Base-by-base conservation (phyloP, 35 echinoderm and acorn worm genomes). In the Apostichopus californicus region DNA sequence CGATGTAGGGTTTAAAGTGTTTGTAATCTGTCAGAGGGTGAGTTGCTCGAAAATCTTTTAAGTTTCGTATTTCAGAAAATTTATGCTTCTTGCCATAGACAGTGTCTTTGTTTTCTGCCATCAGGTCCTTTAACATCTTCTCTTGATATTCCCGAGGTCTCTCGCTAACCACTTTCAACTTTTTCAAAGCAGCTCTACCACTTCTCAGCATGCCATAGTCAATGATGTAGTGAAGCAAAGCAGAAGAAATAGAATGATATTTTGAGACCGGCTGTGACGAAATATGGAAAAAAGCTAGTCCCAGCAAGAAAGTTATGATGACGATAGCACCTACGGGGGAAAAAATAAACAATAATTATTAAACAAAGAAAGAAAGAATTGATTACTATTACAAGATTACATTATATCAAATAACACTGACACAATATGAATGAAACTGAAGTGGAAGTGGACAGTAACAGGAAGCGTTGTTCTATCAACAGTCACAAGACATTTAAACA, bases 1-100 rank as follows among this genome's bases (percentile, higher is more conserved):
- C 57, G 8, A 95, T 77, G 23, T 89, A 92, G 13, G 66, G 23
- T 6, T 79, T 86, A 22, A 92, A 95, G 77, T 95, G 94, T 4
- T 92, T 85, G 25, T 95, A 95, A 23, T 73, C 57, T 55, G 94
- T 95, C 57, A 95, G 59, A 22, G 94, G 94, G 86, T 95, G 94
- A 7, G 54, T 86, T 72, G 70, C 86, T 18, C 77, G 81, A 79
- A 95, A 95, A 14, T 95, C 84, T 14, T 92, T 84, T 21, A 86
- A 34, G 56, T 61, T 79, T 56, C 55, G 9, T 9, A 95, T 89
- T 54, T 90, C 91, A 55, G 80, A 11, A 89, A 95, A 92, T 10
- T 90, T 78, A 34, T 89, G 81, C 9, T 56, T 86, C 60, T 92
- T 95, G 5, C 94, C 94, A 52, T 95, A 95, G 55, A 80, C 91